phyloP scores from a whole-genome alignment of 2,797 vertebrate genomes.

The Hirundo rustica region DNA sequence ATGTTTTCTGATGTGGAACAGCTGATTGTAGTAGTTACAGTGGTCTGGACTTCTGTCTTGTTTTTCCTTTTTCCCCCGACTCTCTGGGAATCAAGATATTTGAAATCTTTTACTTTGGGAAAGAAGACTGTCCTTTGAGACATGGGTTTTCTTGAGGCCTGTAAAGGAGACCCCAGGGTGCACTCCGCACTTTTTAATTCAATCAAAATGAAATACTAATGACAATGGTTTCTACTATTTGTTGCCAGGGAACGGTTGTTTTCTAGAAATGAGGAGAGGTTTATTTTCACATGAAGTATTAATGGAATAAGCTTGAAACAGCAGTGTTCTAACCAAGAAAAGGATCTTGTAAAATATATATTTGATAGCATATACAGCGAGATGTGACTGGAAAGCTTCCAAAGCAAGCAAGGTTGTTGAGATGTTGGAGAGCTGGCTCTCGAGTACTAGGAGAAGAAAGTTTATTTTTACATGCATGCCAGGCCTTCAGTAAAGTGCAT shows the following conservation, averaged over 20 bases:
- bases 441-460: constrained; percentile 37
- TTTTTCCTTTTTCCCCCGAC: not conserved
- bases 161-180: not conserved
- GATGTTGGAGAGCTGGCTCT: constrained; percentile 65
- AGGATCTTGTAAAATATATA: constrained; percentile 48
- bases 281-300: constrained; percentile 64
- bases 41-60: not conserved
- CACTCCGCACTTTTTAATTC: not conserved
- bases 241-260: constrained; percentile 58
- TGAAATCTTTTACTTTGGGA: not conserved
- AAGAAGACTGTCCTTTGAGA: constrained; percentile 8
- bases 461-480: constrained; percentile 63
- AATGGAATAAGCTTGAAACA: constrained; percentile 47
- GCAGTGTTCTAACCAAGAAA: not conserved
- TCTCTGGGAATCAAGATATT: constrained; percentile 31
- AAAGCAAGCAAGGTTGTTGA: constrained; percentile 77
- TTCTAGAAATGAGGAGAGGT: constrained; percentile 47
- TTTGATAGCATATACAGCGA: constrained; percentile 63
- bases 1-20: constrained; percentile 18
- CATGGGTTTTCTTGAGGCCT: not conserved
- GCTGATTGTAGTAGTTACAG: constrained; percentile 41
- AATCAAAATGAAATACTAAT: not conserved
- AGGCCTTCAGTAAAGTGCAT: not conserved
- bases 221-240: constrained; percentile 23
- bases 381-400: constrained; percentile 79